Evolutionary conservation across 2,888 invertebrate genomes (phyloP).

Genomic region (Venusia cambrica): DNA sequence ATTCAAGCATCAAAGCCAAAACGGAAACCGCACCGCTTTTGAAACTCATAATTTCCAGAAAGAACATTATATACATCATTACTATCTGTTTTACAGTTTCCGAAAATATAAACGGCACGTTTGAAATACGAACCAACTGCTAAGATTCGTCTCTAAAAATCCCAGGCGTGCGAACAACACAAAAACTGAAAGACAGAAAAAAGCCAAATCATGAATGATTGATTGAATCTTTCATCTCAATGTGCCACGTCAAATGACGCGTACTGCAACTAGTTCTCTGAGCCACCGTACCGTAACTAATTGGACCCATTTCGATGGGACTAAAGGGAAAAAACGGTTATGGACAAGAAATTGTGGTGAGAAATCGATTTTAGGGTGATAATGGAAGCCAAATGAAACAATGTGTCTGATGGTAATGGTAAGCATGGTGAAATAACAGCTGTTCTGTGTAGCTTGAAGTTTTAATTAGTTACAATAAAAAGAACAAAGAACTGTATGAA

Average conservation of each 20-base stretch:
- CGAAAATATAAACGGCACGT: slow-evolving; percentile 2
- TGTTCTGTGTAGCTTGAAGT: slow-evolving; percentile 11
- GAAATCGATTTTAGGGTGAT: slow-evolving; percentile 23
- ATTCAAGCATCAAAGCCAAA: slow-evolving; percentile 11
- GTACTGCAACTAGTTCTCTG: slow-evolving; percentile 25
- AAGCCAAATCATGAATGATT: neutral
- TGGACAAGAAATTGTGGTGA: slow-evolving; percentile 27
- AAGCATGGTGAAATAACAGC: slow-evolving; percentile 11
- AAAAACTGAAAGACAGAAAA: no score
- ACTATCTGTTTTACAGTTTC: slow-evolving; percentile 25
- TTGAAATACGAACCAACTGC: slow-evolving; percentile 1
- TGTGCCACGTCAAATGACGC: slow-evolving; percentile 28
- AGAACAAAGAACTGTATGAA: no score
- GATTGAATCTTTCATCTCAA: neutral
- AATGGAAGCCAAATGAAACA: slow-evolving; percentile 18
- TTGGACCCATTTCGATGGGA: slow-evolving; percentile 61
- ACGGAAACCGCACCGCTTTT: slow-evolving; percentile 26
- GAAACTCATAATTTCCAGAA: slow-evolving; percentile 34
- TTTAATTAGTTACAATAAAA: no score
- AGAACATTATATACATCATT: slow-evolving; percentile 35
- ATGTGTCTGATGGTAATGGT: slow-evolving; percentile 18
- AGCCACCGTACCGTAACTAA: slow-evolving; percentile 64
- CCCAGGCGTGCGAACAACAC: neutral
- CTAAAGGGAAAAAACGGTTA: slow-evolving; percentile 55
- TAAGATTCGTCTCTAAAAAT: neutral